Base-by-base conservation (phyloP, 1,140 invertebrate genomes). In the Magallana ariakensis region DNA sequence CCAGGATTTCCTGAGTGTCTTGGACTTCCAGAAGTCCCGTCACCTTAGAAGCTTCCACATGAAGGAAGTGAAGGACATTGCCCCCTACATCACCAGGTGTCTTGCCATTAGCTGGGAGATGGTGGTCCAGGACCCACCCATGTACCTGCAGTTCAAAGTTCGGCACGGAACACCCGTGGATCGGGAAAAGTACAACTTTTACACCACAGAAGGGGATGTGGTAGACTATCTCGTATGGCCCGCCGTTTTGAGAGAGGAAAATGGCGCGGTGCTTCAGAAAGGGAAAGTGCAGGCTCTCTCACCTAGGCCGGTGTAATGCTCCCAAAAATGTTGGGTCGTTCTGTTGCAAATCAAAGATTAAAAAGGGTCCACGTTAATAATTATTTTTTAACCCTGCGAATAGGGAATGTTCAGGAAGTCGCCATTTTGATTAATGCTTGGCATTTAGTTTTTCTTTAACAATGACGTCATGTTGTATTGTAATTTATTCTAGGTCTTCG, bases 81-180 rank as follows among this genome's bases (percentile, higher is more conserved):
- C 85, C 8, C 85, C 88, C 33, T 89, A 87, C 75, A 86, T 89
- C 9, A 66, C 56, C 9, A 89, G 85, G 26, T 89, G 88, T 85
- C 80, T 89, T 56, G 88, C 82, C 66, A 83, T 89, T 54, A 86
- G 88, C 83, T 89, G 88, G 88, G 88, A 89, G 75, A 89, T 89
- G 88, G 88, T 89, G 5, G 85, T 86, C 19, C 88, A 89, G 22
- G 85, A 89, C 22, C 88, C 88, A 16, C 88, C 88, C 3, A 89
- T 89, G 88, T 89, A 89, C 53, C 75, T 89, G 33, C 83, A 87
- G 83, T 89, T 89, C 75, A 89, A 89, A 26, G 70, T 89, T n/a
- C 33, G 88, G 16, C 88, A 89, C 33, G 85, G 85, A 11, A 82
- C 85, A 60, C 66, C 83, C 8, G 84, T 87, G 13, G 88, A 89